phyloP scores from a whole-genome alignment of 2,113 vertebrate species.

The Osmerus eperlanus region DNA sequence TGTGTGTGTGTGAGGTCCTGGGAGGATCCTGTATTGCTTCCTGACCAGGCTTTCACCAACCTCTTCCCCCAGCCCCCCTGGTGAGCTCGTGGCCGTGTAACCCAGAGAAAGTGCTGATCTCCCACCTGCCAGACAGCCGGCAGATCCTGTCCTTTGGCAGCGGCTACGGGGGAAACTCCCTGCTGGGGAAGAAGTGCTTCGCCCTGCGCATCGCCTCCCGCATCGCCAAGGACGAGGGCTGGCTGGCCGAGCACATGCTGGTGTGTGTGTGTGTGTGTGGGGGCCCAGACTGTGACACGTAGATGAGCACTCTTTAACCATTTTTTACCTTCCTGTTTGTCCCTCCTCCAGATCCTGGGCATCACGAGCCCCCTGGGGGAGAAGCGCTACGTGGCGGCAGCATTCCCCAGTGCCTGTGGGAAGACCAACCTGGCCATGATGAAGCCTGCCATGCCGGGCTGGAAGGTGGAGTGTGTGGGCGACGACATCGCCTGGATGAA shows the following conservation, averaged over 20 bases:
- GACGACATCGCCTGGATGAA: conserved; percentile 99
- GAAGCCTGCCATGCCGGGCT: conserved; percentile 86
- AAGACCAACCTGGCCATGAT: conserved; percentile 99
- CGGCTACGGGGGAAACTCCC: conserved; percentile 93
- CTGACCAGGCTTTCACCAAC: too few species aligned
- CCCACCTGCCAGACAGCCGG: conserved; percentile 87
- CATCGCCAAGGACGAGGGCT: conserved; percentile 95
- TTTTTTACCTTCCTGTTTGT: neutral
- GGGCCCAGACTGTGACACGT: neutral
- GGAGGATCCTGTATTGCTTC: neutral
- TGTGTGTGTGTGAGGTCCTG: too few species aligned
- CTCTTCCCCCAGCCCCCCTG: conserved; percentile 77
- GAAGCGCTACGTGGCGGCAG: conserved; percentile 94
- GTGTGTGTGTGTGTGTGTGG: conserved; percentile 59
- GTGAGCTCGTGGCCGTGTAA: conserved; percentile 96
- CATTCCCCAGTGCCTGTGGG: conserved; percentile 96
- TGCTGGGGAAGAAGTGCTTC: conserved; percentile 98
- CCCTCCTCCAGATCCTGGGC: conserved; percentile 82
- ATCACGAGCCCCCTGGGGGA: conserved; percentile 88
- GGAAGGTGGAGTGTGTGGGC: conserved; percentile 95
- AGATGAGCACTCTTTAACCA: neutral
- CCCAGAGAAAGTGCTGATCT: conserved; percentile 87
- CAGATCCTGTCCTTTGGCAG: conserved; percentile 95
- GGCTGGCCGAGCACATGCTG: conserved; percentile 99
- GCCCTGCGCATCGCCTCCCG: conserved; percentile 92